Base-by-base conservation (phyloP, 2,113 vertebrate genomes). In the Ceyx margarethae region DNA sequence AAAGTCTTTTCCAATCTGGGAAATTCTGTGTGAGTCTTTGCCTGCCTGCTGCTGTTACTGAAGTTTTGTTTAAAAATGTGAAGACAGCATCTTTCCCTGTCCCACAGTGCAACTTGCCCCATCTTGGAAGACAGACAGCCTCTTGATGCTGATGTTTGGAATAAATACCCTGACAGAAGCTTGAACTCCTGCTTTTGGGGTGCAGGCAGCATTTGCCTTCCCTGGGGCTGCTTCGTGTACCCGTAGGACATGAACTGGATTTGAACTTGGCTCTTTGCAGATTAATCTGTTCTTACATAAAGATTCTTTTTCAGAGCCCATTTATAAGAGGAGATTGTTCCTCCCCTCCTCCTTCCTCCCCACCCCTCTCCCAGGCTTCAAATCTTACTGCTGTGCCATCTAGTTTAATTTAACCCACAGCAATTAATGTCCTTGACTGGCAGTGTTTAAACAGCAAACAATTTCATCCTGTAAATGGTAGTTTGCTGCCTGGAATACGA, bases 361-460 rank as follows among this genome's bases (percentile, higher is more conserved):
- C 56, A 76, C 64, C 72, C 85, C 29, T 79, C 78, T 87, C 68
- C 46, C 74, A n/a, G 87, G 67, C 84, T 83, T 91, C 51, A 83
- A 94, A 93, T 85, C 87, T 96, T 89, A 86, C 75, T 95, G 90
- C 87, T 81, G 21, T 94, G 75, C 91, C 74, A 87, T 83, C 80
- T 77, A 95, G 95, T 87, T 95, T 97, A 96, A 97, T 97, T 96
- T 97, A 94, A 97, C 89, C 92, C 77, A 89, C 71, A 95, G 89
- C 95, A 95, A 97, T 97, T 97, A 97, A 95, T 95, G 94, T 96
- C 79, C 96, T 95, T 97, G 96, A 94, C 82, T 87, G 86, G 88
- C 89, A 96, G 81, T 88, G 89, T 96, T 97, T 95, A 95, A 97
- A 96, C 87, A 88, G 95, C 94, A 97, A 97, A 96, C 84, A 91